Base-by-base conservation (phyloP, 2,888 invertebrate species). In the Harmothoe impar region DNA sequence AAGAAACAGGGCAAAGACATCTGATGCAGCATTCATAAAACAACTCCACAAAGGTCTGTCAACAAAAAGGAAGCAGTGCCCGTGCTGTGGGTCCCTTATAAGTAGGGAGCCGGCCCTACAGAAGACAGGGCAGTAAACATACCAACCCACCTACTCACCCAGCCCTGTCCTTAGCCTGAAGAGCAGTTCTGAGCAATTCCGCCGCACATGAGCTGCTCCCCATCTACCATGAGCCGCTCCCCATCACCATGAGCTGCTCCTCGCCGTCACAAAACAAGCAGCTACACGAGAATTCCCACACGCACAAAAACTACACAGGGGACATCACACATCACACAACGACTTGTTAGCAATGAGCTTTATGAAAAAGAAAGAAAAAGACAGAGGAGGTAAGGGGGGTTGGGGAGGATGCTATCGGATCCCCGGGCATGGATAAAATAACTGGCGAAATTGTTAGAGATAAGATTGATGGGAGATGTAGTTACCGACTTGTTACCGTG, bases 391-490 rank as follows among this genome's bases (percentile, higher is more conserved):
- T 62, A 15, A 7, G 62, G 17, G 62, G 62, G 3, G 12, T 62
- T 62, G 62, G 43, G 43, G n/a, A n/a, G 43, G 43, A 7, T 43
- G 43, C 43, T 43, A 43, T 43, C 43, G 43, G n/a, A 62, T 62
- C 62, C 62, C 62, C 12, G 23, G 62, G 62, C 62, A n/a, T 1
- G 62, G 62, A 62, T 62, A n/a, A n/a, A 62, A 62, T 62, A 62
- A 62, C 62, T 12, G 62, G 23, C 62, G 62, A n/a, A n/a, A 62
- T n/a, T n/a, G 62, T 62, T 62, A 15, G n/a, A 62, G 62, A 62
- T 72, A 72, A 72, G 72, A 72, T 72, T n/a, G 72, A 72, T 72
- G 72, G 31, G 29, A 29, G 72, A n/a, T 72, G 72, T 31, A 72
- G 72, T 72, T 72, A 72, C 72, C 25, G 72, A 72, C 72, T 72